A percentile compares a stretch with the other conserved stretches of the same genome.
phyloP scores from a whole-genome alignment of 2,113 vertebrate species.

The Ceyx cyanopectus region DNA sequence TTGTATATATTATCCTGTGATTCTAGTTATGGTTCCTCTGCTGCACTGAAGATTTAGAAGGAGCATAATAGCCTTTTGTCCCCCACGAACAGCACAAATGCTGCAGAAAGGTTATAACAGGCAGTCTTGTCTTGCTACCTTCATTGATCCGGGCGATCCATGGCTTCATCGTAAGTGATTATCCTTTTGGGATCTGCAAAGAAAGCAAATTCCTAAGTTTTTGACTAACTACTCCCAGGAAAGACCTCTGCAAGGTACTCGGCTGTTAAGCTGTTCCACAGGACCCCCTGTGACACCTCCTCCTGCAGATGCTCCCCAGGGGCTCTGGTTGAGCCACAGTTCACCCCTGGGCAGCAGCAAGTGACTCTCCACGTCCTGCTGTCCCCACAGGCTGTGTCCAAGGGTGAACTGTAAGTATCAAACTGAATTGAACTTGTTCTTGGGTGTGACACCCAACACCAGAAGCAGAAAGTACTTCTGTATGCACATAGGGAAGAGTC shows the following conservation, averaged over 20 bases:
- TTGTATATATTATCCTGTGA: conserved; percentile 85
- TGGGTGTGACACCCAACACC: background rate
- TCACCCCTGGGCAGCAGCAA: background rate
- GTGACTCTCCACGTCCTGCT: fast-evolving
- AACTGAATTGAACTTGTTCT: background rate
- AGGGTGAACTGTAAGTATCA: background rate
- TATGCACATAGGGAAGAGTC: background rate
- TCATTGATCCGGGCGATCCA: conserved; percentile 94
- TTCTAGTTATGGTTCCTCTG: conserved; percentile 84
- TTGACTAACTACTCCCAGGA: background rate
- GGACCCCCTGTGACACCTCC: background rate
- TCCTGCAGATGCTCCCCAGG: background rate
- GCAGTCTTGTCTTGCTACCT: conserved; percentile 78
- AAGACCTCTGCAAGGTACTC: background rate
- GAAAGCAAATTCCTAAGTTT: background rate
- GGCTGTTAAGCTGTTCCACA: too few relatives aligned
- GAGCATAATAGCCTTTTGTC: conserved; percentile 80
- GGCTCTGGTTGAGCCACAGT: background rate
- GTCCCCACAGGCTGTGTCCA: background rate
- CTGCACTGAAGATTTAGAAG: conserved; percentile 81
- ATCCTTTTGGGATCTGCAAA: conserved; percentile 94
- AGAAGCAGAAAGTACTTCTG: background rate
- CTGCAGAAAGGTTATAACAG: conserved; percentile 84
- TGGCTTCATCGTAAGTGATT: conserved; percentile 91
- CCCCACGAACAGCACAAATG: conserved; percentile 83